phyloP scores from a whole-genome alignment of 2,113 vertebrate species.

The Callionymus lyra region DNA sequence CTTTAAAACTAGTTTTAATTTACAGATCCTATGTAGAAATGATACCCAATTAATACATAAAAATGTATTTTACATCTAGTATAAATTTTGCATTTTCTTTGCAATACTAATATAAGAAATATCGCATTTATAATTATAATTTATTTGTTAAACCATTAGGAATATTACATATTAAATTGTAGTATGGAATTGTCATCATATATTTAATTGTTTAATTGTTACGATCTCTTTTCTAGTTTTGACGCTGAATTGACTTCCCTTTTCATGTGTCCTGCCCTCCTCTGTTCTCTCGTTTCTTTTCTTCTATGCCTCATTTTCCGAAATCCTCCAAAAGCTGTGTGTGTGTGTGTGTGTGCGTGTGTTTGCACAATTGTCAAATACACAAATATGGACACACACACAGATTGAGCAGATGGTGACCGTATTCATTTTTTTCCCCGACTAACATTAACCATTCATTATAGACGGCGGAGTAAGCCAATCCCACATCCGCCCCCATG shows the following conservation, averaged over 20 bases:
- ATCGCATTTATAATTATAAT: no score
- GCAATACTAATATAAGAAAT: background rate
- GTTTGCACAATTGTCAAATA: conserved; percentile 38
- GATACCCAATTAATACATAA: no score
- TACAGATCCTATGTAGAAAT: no score
- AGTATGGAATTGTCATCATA: no score
- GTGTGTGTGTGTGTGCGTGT: conserved; percentile 26
- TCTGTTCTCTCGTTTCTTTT: conserved; percentile 28
- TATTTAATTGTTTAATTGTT: no score
- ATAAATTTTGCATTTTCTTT: background rate
- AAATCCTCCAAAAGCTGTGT: conserved; percentile 56
- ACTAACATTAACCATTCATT: conserved; percentile 75
- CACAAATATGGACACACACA: conserved; percentile 51
- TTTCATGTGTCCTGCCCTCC: conserved; percentile 25
- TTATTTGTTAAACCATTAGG: no score
- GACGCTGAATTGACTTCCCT: conserved; percentile 18
- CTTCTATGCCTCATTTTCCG: conserved; percentile 43
- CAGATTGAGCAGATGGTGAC: conserved; percentile 74
- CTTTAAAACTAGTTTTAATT: background rate
- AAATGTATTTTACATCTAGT: no score
- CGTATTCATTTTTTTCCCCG: conserved; percentile 72
- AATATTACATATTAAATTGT: no score
- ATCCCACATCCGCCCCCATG: conserved; percentile 61
- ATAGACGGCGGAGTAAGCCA: conserved; percentile 70
- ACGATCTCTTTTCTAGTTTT: conserved; percentile 10